Base-by-base conservation (phyloP, 2,797 vertebrate species). In the Tiaroga cobitis region DNA sequence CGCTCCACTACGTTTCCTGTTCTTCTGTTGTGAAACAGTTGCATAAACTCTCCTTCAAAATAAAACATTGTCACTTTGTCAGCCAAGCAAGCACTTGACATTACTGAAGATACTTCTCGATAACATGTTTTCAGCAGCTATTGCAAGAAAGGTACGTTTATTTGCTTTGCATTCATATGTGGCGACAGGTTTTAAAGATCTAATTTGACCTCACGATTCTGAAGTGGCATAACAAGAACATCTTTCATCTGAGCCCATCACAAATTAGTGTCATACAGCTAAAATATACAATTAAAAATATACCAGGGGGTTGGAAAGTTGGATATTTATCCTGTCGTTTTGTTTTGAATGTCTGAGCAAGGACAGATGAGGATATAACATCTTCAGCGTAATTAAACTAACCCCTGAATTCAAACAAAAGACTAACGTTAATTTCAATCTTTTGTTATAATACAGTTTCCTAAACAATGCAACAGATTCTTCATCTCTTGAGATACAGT, bases 1-100 rank as follows among this genome's bases (percentile, higher is more conserved):
- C 11, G 6, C 51, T 10, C 11, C 13, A n/a, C 13, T 8, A 21
- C 79, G 43, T 51, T 80, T 80, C 43, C 63, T n/a, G 79, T 0
- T 68, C 43, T 34, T 4, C 16, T 49, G 5, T 67, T 54, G 59
- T 29, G 56, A 37, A 81, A 83, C 81, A 37, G 49, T 70, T 79
- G 63, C 74, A 61, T 78, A 70, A 69, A 84, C 46, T 78, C 61
- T 77, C 65, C 74, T 84, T 78, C n/a, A 84, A 19, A 78, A 77
- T 24, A 41, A 19, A 75, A 76, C 26, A 29, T 8, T 29, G 24
- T 41, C 34, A 56, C 26, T 13, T 8, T 29, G 24, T 29, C 34
- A 56, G 13, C 7, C 68, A n/a, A 32, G 43, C 8, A 34, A 46
- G 43, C 11, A 19, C 29, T 16, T 6, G 49, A 29, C 49, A 41